Percentiles rank a stretch among this genome's conserved stretches.
Conservation (phyloP, 2,113 vertebrate species). For the Syngnathoides biaculeatus region DNA sequence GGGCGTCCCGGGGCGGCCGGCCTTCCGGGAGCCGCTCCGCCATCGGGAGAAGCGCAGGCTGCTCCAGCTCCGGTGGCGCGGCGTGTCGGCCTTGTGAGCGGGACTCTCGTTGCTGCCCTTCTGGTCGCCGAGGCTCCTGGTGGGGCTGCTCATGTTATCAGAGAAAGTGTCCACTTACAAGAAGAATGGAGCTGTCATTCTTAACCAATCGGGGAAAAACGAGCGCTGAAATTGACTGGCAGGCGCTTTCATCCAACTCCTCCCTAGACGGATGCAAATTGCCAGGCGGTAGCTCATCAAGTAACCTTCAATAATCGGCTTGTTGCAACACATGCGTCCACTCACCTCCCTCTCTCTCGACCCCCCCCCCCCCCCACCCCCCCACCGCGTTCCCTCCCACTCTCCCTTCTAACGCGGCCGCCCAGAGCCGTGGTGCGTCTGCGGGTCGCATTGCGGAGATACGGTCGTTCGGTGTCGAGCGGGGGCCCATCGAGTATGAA, state of each 20-base stretch:
- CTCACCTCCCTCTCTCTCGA: slow-evolving; percentile 28
- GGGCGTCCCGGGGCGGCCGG: slow-evolving; percentile 41
- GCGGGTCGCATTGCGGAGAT: slow-evolving; percentile 25
- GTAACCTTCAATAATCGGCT: slow-evolving; percentile 70
- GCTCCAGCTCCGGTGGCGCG: slow-evolving; percentile 53
- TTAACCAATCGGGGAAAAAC: background rate
- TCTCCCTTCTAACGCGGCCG: slow-evolving; percentile 10
- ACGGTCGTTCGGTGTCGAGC: background rate
- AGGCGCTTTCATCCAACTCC: slow-evolving; percentile 6
- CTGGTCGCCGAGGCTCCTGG: slow-evolving; percentile 39
- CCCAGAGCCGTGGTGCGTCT: slow-evolving; percentile 5
- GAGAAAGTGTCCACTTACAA: background rate
- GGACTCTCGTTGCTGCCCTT: slow-evolving; percentile 36
- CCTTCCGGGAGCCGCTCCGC: slow-evolving; percentile 56
- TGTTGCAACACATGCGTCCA: slow-evolving; percentile 52
- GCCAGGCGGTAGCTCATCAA: slow-evolving; percentile 39
- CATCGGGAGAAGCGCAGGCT: slow-evolving; percentile 59
- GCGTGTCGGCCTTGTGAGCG: slow-evolving; percentile 35
- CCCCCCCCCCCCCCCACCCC: slow-evolving; percentile 23
- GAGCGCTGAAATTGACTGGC: background rate
- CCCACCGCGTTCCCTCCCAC: background rate
- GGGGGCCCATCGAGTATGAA: background rate
- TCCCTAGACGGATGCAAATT: slow-evolving; percentile 34
- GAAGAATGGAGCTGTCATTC: background rate
- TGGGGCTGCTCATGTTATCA: slow-evolving; percentile 46